These are phyloP conservation scores for Holotrichia oblita DNA, from an alignment of 1,140 invertebrate species.

Conservation along the genomic window DNA sequence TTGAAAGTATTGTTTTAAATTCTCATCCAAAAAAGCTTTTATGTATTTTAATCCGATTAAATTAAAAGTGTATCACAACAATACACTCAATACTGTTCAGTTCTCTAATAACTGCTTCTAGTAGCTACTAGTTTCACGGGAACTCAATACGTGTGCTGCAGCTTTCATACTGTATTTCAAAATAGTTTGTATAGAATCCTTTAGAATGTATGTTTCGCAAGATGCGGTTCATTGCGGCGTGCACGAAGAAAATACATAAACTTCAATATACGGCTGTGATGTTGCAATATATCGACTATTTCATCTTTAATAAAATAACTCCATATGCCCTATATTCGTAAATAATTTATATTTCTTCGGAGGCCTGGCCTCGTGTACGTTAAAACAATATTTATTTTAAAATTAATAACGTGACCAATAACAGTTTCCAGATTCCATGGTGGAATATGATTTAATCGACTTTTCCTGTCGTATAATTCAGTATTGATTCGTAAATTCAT, in stretches of 20 bases:
- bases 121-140: background rate
- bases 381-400: constrained; percentile 18
- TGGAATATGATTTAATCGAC: background rate
- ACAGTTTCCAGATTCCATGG: constrained; percentile 19
- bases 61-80: no score
- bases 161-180: background rate
- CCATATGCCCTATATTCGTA: constrained; percentile 20
- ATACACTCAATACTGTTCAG: no score
- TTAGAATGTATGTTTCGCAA: background rate
- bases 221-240: background rate
- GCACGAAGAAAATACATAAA: constrained; percentile 11
- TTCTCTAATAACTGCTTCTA: background rate
- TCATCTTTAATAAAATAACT: constrained; percentile 21
- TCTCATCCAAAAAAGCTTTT: no score
- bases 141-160: background rate
- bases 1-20: no score
- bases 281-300: constrained; percentile 8
- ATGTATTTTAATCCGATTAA: no score
- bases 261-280: background rate
- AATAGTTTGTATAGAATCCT: background rate
- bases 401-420: constrained; percentile 17
- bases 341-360: constrained; percentile 16
- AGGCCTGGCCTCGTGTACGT: background rate
- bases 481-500: background rate
- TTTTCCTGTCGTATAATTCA: background rate